Base-by-base conservation (phyloP, 2,113 vertebrate species). In the Cairina moschata region DNA sequence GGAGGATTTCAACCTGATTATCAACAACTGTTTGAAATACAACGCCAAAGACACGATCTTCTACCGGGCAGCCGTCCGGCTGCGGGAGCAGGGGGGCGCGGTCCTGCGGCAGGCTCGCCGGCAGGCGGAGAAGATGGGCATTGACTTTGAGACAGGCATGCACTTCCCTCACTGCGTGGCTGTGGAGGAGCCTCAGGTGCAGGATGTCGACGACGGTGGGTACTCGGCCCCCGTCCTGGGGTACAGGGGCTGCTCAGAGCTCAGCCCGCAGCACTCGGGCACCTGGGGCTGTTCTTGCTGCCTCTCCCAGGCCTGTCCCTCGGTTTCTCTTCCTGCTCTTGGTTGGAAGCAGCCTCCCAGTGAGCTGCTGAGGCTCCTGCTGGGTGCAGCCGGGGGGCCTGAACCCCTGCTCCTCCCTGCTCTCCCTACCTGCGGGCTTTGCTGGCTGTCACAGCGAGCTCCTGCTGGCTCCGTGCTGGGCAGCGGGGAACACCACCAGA, bases 11-110 rank as follows among this genome's bases (percentile, higher is more conserved):
- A 99, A 99, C 92, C 98, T 99, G 86, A 99, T 99, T 20, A 99
- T 99, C 95, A 99, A 98, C 98, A 99, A 99, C 97, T 99, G 99
- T 97, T 98, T 99, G 96, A 99, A 99, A 96, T 99, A 99, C 97
- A 99, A 99, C 17, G 99, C 99, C 97, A 99, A 99, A 98, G 99
- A 99, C 97, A 99, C 99, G 0, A 99, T 99, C 87, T 99, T 99
- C 96, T 99, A 99, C 96, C 98, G 99, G 17, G 99, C 99, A 8
- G 99, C 99, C 11, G 97, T 99, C 88, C 98, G 99, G 38, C 98
- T 99, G 90, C 97, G 99, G 71, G 99, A 99, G 95, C 98, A 99
- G 91, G 99, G 99, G 44, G 98, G 98, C 0, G 97, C 97, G 0
- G 98, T 99, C 72, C 98, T 99, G 28, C 97, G 99, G 58, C 98